A percentile compares a stretch with the other conserved stretches of the same genome.
Evolutionary conservation across 2,113 vertebrate species (phyloP).

Genomic region (Aythya baeri): DNA sequence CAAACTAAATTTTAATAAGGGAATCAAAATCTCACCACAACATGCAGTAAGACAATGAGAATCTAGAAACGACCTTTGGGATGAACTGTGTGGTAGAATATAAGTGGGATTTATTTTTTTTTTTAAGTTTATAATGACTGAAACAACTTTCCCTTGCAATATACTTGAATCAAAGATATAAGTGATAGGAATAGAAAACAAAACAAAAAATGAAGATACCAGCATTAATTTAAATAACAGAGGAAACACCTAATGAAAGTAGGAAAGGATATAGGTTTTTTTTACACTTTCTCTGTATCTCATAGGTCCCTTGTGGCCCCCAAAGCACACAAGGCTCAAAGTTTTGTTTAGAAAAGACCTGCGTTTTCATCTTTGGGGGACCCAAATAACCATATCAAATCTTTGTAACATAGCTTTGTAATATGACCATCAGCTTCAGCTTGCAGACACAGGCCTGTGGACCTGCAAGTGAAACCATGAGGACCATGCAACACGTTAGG

Average conservation of each 20-base stretch:
- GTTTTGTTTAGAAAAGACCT: background rate
- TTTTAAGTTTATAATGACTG: background rate
- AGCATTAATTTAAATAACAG: background rate
- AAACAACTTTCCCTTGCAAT: background rate
- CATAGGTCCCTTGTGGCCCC: background rate
- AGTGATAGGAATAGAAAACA: background rate
- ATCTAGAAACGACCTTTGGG: background rate
- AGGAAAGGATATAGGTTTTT: background rate
- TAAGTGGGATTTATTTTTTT: background rate
- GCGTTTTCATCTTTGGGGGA: background rate
- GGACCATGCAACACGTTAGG: fast-evolving
- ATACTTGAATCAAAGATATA: background rate
- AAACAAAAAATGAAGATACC: background rate
- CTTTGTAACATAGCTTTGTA: background rate
- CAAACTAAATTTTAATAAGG: slow-evolving; percentile 23
- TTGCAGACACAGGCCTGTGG: background rate
- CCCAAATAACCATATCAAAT: background rate
- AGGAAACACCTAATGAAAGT: background rate
- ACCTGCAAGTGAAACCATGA: background rate
- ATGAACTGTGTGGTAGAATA: background rate
- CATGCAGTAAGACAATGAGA: background rate
- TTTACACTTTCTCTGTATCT: fast-evolving
- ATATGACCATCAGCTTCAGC: background rate
- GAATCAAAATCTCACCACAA: background rate
- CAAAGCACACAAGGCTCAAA: background rate